Conservation (phyloP, 2,113 vertebrate species). For the Oryzias celebensis region DNA sequence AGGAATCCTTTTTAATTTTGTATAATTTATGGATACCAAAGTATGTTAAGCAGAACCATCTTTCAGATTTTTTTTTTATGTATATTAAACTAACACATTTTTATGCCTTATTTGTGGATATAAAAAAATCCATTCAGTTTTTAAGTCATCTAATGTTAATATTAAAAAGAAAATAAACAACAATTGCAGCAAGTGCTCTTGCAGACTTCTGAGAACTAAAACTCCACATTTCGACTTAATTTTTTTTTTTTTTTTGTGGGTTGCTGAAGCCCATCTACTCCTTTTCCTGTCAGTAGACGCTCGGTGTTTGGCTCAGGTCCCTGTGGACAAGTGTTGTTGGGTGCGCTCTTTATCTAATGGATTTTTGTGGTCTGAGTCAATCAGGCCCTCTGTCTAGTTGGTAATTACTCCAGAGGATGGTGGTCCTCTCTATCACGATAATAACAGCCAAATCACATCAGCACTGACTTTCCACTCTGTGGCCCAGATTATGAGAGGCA, state of each 20-base stretch:
- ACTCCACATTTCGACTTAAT: too few relatives aligned
- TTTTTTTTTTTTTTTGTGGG: conserved; percentile 23
- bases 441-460: conserved; percentile 72
- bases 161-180: too few relatives aligned
- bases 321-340: conserved; percentile 63
- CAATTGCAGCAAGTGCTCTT: too few relatives aligned
- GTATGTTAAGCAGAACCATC: too few relatives aligned
- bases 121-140: too few relatives aligned
- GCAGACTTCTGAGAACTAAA: too few relatives aligned
- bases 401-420: conserved; percentile 73
- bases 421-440: conserved; percentile 57
- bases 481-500: conserved; percentile 57
- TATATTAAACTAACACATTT: too few relatives aligned
- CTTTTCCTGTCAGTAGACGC: conserved; percentile 44
- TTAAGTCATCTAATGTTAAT: too few relatives aligned
- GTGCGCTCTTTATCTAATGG: conserved; percentile 65
- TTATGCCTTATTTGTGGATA: too few relatives aligned
- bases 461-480: conserved; percentile 65
- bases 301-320: conserved; percentile 55
- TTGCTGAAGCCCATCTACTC: conserved; percentile 32
- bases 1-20: too few relatives aligned
- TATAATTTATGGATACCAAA: too few relatives aligned
- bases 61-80: too few relatives aligned
- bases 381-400: conserved; percentile 59
- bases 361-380: conserved; percentile 66